These are phyloP conservation scores for Caranx melampygus DNA, from an alignment of 2,113 vertebrate genomes.

Conservation along the genomic window DNA sequence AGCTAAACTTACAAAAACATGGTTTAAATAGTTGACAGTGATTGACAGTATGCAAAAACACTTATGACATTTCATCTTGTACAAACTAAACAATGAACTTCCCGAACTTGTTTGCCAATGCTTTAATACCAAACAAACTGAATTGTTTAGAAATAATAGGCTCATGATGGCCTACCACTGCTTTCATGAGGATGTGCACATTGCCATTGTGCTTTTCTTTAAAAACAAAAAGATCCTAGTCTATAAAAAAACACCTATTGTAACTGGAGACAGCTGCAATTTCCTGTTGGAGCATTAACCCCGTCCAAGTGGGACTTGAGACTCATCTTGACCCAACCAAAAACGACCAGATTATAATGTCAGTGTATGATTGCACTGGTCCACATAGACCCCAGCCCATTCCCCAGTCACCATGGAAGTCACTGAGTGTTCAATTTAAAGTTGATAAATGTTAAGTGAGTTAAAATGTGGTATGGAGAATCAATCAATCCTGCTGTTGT, in stretches of 20 bases:
- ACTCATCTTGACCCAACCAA: neutral
- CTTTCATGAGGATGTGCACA: no score
- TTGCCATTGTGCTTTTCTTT: no score
- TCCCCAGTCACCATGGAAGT: conserved; percentile 12
- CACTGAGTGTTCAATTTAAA: conserved; percentile 47
- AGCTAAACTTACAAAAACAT: no score
- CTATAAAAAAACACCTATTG: neutral
- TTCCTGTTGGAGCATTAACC: conserved; percentile 20
- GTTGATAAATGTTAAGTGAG: conserved; percentile 43
- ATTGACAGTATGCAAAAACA: no score
- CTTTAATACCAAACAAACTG: no score
- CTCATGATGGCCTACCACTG: no score
- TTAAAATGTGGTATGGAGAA: conserved; percentile 39
- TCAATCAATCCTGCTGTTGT: conserved; percentile 34
- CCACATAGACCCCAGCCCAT: neutral
- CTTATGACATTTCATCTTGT: no score
- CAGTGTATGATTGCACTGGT: neutral
- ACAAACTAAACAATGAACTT: no score
- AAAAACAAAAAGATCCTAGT: no score
- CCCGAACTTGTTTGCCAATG: no score
- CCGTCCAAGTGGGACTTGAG: conserved; percentile 5
- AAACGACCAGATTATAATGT: conserved; percentile 22
- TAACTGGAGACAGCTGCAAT: neutral
- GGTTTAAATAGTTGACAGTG: no score
- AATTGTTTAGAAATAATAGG: no score